phyloP scores from a whole-genome alignment of 2,888 invertebrate species.

The Zygaena filipendulae region DNA sequence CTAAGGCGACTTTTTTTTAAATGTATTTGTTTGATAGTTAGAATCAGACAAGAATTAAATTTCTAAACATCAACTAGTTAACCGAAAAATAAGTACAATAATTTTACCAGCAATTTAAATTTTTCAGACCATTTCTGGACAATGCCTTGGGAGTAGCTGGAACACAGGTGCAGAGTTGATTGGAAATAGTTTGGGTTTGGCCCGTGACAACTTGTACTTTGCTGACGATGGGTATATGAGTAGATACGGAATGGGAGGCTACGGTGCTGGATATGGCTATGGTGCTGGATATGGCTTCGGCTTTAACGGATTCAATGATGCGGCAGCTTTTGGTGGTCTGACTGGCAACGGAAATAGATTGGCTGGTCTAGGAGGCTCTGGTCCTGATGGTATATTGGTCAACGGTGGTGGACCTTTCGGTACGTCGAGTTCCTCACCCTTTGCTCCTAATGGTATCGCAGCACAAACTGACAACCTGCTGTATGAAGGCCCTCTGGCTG shows the following conservation, averaged over 20 bases:
- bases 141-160: not conserved
- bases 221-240: not conserved
- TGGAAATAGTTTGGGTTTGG: too few species aligned
- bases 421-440: conserved; percentile 16
- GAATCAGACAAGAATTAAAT: too few species aligned
- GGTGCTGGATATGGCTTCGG: not conserved
- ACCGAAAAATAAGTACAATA: too few species aligned
- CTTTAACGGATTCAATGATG: not conserved
- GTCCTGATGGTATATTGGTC: not conserved
- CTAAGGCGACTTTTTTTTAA: too few species aligned
- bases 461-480: conserved; percentile 12
- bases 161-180: not conserved
- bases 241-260: too few species aligned
- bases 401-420: not conserved
- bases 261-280: not conserved
- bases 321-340: not conserved
- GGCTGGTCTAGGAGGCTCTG: not conserved
- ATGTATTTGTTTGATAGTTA: too few species aligned
- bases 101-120: too few species aligned
- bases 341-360: not conserved
- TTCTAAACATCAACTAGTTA: too few species aligned
- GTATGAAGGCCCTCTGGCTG: conserved; percentile 28
- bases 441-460: conserved; percentile 17
- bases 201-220: too few species aligned
- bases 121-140: too few species aligned